phyloP scores from a whole-genome alignment of 2,888 invertebrate genomes.

The Uropetala carovei region DNA sequence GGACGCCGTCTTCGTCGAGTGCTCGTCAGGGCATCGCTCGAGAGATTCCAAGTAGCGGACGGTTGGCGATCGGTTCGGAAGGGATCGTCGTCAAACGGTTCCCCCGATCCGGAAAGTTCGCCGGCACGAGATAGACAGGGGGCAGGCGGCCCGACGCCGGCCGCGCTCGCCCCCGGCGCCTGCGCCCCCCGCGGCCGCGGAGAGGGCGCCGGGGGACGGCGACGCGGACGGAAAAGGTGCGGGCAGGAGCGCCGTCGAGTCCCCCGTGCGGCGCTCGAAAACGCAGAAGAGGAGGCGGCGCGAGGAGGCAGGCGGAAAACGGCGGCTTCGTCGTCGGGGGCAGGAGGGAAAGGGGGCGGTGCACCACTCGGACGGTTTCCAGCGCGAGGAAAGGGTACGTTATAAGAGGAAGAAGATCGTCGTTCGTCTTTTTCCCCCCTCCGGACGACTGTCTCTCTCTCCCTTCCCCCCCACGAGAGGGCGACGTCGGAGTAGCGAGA shows the following conservation, averaged over 20 bases:
- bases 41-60: conserved; percentile 33
- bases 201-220: conserved; percentile 6
- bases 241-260: neutral
- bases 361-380: neutral
- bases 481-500: neutral
- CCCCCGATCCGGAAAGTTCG: neutral
- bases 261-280: conserved; percentile 9
- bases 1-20: conserved; percentile 52
- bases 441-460: neutral
- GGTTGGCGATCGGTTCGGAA: neutral
- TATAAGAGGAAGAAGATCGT: neutral
- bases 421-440: neutral
- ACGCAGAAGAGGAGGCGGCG: conserved; percentile 2
- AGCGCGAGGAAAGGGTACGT: neutral
- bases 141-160: neutral
- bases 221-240: neutral
- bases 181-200: conserved; percentile 14
- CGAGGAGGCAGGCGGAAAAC: too few species aligned
- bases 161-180: neutral
- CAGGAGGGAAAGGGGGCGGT: neutral
- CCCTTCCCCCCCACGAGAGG: neutral
- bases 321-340: neutral
- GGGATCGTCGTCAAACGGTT: neutral
- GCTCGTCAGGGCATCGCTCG: conserved; percentile 38
- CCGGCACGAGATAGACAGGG: neutral